Evolutionary conservation across 2,113 vertebrate genomes (phyloP).

Genomic region (Oreocharis arfaki): DNA sequence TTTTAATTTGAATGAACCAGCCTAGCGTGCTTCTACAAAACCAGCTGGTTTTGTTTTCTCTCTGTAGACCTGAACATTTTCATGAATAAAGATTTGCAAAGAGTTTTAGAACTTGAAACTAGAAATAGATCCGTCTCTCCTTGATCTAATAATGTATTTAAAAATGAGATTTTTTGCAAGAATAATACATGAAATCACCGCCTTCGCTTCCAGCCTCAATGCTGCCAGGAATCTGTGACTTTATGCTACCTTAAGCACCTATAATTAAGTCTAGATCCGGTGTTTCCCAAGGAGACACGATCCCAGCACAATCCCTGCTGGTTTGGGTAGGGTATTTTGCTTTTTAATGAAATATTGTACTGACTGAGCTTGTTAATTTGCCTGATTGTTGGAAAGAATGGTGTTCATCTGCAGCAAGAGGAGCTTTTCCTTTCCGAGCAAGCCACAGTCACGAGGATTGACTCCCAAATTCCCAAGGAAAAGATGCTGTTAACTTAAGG

Average conservation of each 20-base stretch:
- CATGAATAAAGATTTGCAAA: conserved; percentile 39
- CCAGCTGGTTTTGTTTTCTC: conserved; percentile 40
- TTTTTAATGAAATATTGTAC: background rate
- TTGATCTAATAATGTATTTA: background rate
- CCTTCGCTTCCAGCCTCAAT: background rate
- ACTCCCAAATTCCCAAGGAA: background rate
- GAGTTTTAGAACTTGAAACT: background rate
- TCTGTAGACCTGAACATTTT: background rate
- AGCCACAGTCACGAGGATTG: conserved; percentile 22
- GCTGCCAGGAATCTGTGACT: background rate
- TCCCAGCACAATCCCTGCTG: background rate
- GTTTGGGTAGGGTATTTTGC: background rate
- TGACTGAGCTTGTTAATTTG: background rate
- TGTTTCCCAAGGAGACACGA: background rate
- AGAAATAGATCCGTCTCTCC: background rate
- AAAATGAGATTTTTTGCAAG: background rate
- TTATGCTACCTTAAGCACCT: background rate
- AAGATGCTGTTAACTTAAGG: background rate
- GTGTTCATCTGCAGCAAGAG: background rate
- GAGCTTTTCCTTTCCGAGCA: background rate
- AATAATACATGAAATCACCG: background rate
- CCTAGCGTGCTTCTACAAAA: background rate
- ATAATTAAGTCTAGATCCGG: background rate
- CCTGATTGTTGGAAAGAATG: background rate
- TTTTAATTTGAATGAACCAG: conserved; percentile 7